Evolutionary conservation across 2,888 invertebrate genomes (phyloP).

Genomic region (Amphiduros pacificus): DNA sequence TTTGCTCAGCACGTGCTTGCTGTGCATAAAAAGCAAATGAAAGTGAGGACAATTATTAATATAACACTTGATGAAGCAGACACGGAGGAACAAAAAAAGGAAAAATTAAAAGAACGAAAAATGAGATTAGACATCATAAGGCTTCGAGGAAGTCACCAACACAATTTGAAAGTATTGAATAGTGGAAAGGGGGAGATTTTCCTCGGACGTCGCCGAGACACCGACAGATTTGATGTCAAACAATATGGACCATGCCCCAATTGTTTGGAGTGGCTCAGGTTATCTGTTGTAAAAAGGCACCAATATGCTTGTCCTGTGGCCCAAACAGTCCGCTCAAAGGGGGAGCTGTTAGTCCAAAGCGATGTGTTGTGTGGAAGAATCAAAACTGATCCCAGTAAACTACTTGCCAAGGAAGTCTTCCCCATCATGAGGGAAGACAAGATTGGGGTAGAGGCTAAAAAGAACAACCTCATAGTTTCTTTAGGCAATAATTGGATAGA

Average conservation of each 20-base stretch:
- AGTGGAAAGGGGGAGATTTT: slow-evolving; percentile 3
- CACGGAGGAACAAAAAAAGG: neutral
- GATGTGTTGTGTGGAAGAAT: neutral
- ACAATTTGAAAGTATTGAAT: slow-evolving; percentile 1
- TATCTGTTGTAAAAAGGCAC: neutral
- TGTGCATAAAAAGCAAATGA: no score
- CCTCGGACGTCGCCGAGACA: neutral
- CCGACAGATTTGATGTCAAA: neutral
- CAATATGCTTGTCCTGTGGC: neutral
- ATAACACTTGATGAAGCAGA: no score
- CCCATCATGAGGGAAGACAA: neutral
- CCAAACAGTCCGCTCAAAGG: no score
- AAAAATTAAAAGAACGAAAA: neutral
- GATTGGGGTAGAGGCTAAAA: neutral
- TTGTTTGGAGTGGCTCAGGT: slow-evolving; percentile 4
- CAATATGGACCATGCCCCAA: slow-evolving; percentile 7
- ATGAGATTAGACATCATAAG: neutral
- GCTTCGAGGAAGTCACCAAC: neutral
- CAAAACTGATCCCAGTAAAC: neutral
- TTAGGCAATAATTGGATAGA: slow-evolving; percentile 3
- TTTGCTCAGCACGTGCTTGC: slow-evolving; percentile 8
- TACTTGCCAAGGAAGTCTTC: neutral
- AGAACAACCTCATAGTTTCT: neutral
- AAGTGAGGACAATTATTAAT: no score
- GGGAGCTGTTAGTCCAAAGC: neutral